Evolutionary conservation across 2,888 invertebrate species (phyloP).

Genomic region (Lamellibrachia satsuma): DNA sequence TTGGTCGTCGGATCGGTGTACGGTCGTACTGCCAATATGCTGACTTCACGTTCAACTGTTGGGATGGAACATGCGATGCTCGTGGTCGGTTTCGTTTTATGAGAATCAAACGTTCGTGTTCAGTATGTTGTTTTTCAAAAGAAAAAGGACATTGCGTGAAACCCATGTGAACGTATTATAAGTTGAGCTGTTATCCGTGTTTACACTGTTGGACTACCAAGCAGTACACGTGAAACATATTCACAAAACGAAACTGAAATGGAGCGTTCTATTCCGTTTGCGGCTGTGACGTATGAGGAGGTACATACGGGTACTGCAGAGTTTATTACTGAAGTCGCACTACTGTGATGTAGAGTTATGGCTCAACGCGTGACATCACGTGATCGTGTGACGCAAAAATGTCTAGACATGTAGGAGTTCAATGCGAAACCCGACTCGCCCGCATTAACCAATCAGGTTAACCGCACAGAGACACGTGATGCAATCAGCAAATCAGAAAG

Average conservation of each 20-base stretch:
- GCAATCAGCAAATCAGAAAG: neutral
- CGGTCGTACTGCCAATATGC: neutral
- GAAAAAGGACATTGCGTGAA: neutral
- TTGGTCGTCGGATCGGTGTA: neutral
- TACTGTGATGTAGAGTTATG: neutral
- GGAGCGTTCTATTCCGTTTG: neutral
- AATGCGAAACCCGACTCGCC: conserved; percentile 6
- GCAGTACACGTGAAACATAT: neutral
- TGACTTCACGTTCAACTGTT: neutral
- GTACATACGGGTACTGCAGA: conserved; percentile 10
- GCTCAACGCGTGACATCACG: neutral
- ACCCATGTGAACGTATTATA: neutral
- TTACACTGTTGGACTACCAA: neutral
- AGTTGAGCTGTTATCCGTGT: neutral
- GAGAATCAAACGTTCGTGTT: neutral
- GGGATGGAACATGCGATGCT: neutral
- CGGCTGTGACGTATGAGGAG: neutral
- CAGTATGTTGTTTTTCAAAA: neutral
- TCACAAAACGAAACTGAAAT: neutral
- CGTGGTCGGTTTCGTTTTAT: neutral
- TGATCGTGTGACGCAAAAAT: neutral
- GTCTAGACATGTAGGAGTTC: neutral
- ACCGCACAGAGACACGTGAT: neutral
- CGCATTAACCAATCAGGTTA: neutral
- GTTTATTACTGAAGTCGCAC: conserved; percentile 13